These are phyloP conservation scores for Gymnocheta viridis DNA, from an alignment of 2,888 invertebrate genomes.

Conservation along the genomic window DNA sequence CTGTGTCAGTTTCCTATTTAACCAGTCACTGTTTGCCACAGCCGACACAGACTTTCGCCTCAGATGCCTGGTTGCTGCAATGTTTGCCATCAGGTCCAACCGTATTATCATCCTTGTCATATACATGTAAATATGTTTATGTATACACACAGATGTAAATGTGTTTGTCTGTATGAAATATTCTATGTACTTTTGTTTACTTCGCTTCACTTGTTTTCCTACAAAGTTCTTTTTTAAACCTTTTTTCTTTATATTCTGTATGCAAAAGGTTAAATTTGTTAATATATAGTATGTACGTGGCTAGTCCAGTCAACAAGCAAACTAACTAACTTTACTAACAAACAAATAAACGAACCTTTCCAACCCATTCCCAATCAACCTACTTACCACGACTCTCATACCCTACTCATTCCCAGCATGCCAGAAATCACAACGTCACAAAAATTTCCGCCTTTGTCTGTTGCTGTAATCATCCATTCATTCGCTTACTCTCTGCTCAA, in stretches of 20 bases:
- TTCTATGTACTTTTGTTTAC: conserved; percentile 42
- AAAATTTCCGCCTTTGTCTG: conserved; percentile 79
- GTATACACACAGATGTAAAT: not conserved
- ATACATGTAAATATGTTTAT: conserved; percentile 16
- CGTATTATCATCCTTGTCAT: conserved; percentile 66
- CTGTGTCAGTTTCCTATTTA: conserved; percentile 72
- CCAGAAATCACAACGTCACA: conserved; percentile 75
- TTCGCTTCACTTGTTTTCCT: conserved; percentile 64
- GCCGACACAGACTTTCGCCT: conserved; percentile 55
- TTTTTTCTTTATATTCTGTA: conserved; percentile 7
- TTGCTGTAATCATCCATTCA: conserved; percentile 70
- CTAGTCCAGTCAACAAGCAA: conserved; percentile 35
- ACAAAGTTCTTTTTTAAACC: conserved; percentile 4
- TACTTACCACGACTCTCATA: conserved; percentile 48
- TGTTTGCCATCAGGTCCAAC: conserved; percentile 57
- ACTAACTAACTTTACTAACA: conserved; percentile 50
- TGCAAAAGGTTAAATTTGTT: conserved; percentile 64
- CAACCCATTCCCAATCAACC: conserved; percentile 47
- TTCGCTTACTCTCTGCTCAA: conserved; percentile 2
- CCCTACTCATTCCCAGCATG: conserved; percentile 73
- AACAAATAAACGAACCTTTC: conserved; percentile 45
- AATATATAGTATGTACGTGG: conserved; percentile 34
- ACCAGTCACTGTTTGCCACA: conserved; percentile 69
- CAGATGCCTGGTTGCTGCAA: conserved; percentile 39
- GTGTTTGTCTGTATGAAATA: not conserved